These are phyloP conservation scores for Tinea semifulvella DNA, from an alignment of 2,888 invertebrate species.

Conservation along the genomic window DNA sequence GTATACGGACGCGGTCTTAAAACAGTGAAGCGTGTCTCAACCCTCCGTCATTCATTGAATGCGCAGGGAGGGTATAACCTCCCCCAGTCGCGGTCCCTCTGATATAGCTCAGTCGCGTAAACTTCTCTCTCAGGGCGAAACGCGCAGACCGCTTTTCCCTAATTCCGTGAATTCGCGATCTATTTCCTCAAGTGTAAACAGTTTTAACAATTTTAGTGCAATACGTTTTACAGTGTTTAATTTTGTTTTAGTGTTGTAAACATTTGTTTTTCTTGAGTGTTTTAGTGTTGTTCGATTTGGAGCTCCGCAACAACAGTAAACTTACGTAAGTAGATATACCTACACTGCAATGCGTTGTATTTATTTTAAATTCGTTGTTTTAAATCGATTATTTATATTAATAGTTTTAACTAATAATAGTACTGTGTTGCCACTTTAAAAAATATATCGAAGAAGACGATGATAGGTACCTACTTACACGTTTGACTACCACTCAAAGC, in stretches of 20 bases:
- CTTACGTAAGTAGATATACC: conserved; percentile 55
- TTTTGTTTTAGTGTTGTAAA: not conserved
- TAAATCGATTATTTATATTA: not conserved
- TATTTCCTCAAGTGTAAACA: not conserved
- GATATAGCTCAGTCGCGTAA: not conserved
- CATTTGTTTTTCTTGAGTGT: not conserved
- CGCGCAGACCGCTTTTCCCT: not conserved
- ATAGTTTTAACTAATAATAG: no score
- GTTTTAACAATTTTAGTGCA: not conserved
- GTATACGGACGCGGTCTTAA: conserved; percentile 16
- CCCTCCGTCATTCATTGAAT: conserved; percentile 3
- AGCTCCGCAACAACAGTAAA: conserved; percentile 28
- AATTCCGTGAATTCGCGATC: not conserved
- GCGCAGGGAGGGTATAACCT: conserved; percentile 6
- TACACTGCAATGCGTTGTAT: conserved; percentile 53
- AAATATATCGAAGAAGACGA: no score
- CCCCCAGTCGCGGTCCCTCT: conserved; percentile 8
- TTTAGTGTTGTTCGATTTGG: not conserved
- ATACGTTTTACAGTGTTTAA: not conserved
- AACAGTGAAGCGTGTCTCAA: conserved; percentile 7
- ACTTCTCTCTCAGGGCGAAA: not conserved
- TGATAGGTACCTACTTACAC: no score
- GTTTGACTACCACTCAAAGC: no score
- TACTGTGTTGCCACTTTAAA: no score
- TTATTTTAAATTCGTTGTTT: not conserved